Conservation (phyloP, 2,113 vertebrate genomes). For the Cottus gobio region DNA sequence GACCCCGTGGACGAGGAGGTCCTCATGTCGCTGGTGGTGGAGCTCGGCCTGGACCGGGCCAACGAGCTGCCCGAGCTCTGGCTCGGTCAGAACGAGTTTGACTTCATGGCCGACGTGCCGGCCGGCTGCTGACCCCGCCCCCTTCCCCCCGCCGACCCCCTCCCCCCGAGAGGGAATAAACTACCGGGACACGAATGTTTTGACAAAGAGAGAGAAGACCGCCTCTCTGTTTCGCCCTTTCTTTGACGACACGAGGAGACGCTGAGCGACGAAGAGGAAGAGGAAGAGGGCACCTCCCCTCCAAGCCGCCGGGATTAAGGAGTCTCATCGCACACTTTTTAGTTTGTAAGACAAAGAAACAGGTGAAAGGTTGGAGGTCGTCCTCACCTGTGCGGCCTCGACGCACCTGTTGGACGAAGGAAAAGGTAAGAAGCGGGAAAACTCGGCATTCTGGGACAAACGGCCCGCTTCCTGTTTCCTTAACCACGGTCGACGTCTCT, state of each 20-base stretch:
- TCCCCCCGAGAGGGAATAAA: not conserved
- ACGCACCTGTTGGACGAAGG: constrained; percentile 50
- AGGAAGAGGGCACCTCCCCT: too few species aligned
- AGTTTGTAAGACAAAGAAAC: constrained; percentile 11
- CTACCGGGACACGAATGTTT: not conserved
- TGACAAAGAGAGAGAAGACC: constrained; percentile 17
- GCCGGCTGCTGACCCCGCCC: constrained; percentile 83
- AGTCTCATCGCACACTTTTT: not conserved
- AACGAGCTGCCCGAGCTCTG: constrained; percentile 90
- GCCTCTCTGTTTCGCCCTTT: not conserved
- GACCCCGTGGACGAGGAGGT: constrained; percentile 88
- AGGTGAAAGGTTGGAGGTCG: too few species aligned
- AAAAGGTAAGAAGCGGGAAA: constrained; percentile 33
- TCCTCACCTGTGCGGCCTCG: not conserved
- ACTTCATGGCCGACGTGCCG: constrained; percentile 84
- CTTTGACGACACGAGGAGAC: too few species aligned
- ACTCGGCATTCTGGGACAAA: too few species aligned
- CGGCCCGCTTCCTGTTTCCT: constrained; percentile 66
- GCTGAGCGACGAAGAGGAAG: too few species aligned
- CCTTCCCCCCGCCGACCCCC: too few species aligned
- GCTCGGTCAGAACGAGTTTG: constrained; percentile 90
- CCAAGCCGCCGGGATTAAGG: not conserved
- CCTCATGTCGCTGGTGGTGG: constrained; percentile 87
- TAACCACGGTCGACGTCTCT: constrained; percentile 61
- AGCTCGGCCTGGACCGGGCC: constrained; percentile 87